These are phyloP conservation scores for Papilio machaon DNA, from an alignment of 1,140 invertebrate species.

Conservation along the genomic window DNA sequence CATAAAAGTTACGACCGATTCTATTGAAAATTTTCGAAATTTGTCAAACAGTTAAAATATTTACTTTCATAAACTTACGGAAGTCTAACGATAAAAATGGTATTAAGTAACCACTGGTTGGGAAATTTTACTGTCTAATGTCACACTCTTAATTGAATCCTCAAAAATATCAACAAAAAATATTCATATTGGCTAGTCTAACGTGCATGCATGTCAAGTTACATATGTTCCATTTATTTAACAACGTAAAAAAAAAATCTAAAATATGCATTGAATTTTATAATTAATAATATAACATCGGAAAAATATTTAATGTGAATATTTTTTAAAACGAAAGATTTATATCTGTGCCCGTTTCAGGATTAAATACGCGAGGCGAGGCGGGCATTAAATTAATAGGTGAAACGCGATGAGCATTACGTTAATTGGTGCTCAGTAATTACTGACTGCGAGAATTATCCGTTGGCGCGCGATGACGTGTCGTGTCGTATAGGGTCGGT, in stretches of 20 bases:
- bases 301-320: neutral
- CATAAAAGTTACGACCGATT: constrained; percentile 17
- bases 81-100: too few relatives aligned
- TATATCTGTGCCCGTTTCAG: constrained; percentile 3
- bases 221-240: neutral
- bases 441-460: constrained; percentile 28
- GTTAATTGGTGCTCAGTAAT: constrained; percentile 32
- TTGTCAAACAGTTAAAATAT: neutral
- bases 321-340: constrained; percentile 17
- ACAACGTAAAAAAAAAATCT: neutral
- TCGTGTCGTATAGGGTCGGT: constrained; percentile 19
- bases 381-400: constrained; percentile 32
- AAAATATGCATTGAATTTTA: neutral
- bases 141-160: neutral
- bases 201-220: neutral
- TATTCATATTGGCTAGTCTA: neutral
- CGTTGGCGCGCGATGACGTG: constrained; percentile 24
- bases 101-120: neutral
- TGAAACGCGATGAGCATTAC: constrained; percentile 33
- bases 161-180: neutral
- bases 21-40: neutral
- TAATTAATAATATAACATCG: neutral
- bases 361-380: constrained; percentile 24
- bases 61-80: neutral
- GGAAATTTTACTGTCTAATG: neutral